A percentile compares a stretch with the other conserved stretches of the same genome.
These are phyloP conservation scores for Otis tarda DNA, from an alignment of 2,113 vertebrate genomes.

Conservation along the genomic window DNA sequence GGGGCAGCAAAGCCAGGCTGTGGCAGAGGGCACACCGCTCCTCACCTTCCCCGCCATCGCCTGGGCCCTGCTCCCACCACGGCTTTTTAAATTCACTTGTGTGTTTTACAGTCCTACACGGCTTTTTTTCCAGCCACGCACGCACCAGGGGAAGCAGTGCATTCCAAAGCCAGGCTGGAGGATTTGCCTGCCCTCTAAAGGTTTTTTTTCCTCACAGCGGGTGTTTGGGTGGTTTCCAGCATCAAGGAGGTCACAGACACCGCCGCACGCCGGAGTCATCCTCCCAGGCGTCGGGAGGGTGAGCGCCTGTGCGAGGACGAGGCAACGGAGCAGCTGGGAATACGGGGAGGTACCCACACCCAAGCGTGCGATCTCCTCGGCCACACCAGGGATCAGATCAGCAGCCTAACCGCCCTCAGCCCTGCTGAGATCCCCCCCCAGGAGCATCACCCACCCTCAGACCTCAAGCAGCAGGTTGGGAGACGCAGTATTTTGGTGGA, in stretches of 20 bases:
- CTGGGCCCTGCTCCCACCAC: background rate
- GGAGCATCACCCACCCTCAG: background rate
- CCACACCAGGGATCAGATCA: background rate
- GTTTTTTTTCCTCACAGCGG: background rate
- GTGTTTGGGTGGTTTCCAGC: background rate
- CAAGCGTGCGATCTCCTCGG: background rate
- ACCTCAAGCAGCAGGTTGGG: background rate
- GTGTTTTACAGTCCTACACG: background rate
- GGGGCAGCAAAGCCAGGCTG: background rate
- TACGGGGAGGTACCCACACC: background rate
- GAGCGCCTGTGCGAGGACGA: background rate
- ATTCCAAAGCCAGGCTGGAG: background rate
- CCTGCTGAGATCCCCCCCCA: background rate
- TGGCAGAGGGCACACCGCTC: background rate
- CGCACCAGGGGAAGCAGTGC: background rate
- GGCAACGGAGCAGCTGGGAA: background rate
- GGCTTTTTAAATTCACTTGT: fast-evolving
- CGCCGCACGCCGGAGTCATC: background rate
- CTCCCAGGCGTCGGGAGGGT: background rate
- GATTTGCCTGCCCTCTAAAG: background rate
- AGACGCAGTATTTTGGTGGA: background rate
- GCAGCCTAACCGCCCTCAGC: background rate
- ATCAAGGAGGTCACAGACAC: background rate
- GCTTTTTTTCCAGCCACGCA: background rate
- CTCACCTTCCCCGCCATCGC: background rate